These are phyloP conservation scores for Drosophila tripunctata DNA, from an alignment of 2,888 invertebrate genomes.

Conservation along the genomic window DNA sequence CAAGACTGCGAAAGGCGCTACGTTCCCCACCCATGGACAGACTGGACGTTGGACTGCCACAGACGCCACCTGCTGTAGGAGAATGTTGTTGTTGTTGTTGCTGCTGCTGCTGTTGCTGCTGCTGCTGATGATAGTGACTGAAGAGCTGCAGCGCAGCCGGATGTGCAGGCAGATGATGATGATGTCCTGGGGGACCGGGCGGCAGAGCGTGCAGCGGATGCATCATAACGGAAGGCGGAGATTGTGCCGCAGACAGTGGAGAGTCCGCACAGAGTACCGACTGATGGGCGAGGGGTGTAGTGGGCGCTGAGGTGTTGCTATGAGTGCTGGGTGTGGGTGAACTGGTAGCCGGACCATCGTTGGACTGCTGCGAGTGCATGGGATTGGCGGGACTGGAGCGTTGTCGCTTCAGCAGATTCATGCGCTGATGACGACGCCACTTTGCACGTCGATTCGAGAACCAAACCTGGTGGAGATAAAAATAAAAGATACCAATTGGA, in stretches of 20 bases:
- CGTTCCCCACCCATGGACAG: conserved; percentile 93
- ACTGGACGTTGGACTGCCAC: conserved; percentile 61
- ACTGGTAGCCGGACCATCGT: conserved; percentile 67
- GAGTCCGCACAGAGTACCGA: conserved; percentile 56
- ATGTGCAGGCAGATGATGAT: conserved; percentile 71
- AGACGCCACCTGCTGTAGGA: conserved; percentile 49
- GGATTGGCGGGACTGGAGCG: conserved; percentile 84
- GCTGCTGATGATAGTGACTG: conserved; percentile 79
- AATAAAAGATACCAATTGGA: not conserved
- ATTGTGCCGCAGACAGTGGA: conserved; percentile 49
- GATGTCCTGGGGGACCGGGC: conserved; percentile 61
- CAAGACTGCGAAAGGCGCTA: conserved; percentile 93
- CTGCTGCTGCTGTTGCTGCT: conserved; percentile 62
- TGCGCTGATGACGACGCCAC: conserved; percentile 98
- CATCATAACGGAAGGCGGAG: conserved; percentile 58
- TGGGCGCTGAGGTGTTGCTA: conserved; percentile 78
- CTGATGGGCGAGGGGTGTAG: conserved; percentile 60
- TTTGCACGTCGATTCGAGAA: conserved; percentile 99
- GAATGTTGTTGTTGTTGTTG: conserved; percentile 61
- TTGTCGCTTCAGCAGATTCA: conserved; percentile 94
- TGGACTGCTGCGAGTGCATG: conserved; percentile 76
- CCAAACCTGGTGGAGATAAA: conserved; percentile 90
- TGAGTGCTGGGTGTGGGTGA: conserved; percentile 81
- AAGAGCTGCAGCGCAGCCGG: conserved; percentile 78
- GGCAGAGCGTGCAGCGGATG: conserved; percentile 64